A percentile compares a stretch with the other conserved stretches of the same genome.
Conservation (phyloP, 1,140 invertebrate species). For the Anastrepha obliqua region DNA sequence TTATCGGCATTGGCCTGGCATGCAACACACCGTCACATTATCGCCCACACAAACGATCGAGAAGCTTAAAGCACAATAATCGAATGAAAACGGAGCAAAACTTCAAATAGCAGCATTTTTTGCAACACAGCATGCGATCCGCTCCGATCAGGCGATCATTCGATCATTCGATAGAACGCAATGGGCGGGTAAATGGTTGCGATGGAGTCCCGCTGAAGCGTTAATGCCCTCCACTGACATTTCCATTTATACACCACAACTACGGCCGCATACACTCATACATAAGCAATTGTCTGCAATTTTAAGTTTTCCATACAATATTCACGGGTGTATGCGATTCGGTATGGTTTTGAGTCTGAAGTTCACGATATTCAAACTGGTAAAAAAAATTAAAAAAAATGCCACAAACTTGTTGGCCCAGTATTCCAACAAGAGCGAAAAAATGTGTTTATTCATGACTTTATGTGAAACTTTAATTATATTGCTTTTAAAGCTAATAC, state of each 20-base stretch:
- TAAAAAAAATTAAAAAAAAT: background rate
- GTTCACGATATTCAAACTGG: background rate
- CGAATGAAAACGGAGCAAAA: conserved; percentile 22
- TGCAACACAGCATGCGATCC: conserved; percentile 39
- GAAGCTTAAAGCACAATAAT: background rate
- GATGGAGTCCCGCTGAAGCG: conserved; percentile 47
- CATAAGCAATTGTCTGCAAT: background rate
- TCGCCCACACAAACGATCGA: conserved; percentile 14
- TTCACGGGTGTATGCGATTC: background rate
- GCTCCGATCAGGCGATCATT: background rate
- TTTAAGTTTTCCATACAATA: background rate
- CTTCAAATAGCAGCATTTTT: conserved; percentile 15
- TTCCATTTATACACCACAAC: conserved; percentile 2
- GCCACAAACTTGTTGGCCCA: background rate
- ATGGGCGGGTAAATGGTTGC: conserved; percentile 13
- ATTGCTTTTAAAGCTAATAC: background rate
- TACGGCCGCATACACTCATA: background rate
- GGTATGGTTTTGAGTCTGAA: background rate
- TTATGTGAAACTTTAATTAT: background rate
- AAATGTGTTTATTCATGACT: background rate
- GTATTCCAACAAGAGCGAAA: background rate
- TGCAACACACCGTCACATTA: background rate
- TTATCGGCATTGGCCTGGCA: background rate
- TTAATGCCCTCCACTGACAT: conserved; percentile 38
- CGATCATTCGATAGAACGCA: conserved; percentile 23